These are phyloP conservation scores for Yponomeuta cagnagella DNA, from an alignment of 2,888 invertebrate species.

Conservation along the genomic window DNA sequence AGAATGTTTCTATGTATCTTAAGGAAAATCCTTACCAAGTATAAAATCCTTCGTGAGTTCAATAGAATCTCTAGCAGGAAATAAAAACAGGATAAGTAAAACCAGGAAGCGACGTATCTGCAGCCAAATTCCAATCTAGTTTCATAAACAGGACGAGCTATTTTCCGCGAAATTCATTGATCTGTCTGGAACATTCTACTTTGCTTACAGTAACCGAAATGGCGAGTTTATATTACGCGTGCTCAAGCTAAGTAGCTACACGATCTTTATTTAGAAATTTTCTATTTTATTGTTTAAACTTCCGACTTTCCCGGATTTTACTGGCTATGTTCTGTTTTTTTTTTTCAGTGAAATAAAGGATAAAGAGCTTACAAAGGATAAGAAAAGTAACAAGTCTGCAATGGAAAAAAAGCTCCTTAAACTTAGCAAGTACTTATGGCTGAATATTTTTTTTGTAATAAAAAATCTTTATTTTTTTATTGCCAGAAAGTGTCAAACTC, in stretches of 20 bases:
- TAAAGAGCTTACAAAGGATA: no score
- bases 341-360: no score
- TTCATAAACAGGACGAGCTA: background rate
- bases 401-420: no score
- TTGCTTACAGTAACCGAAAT: constrained; percentile 2
- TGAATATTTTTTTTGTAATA: no score
- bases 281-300: background rate
- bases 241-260: background rate
- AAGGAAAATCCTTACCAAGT: no score
- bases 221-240: constrained; percentile 9
- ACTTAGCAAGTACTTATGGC: no score
- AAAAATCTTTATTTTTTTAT: no score
- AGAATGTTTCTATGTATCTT: no score
- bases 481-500: no score
- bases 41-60: background rate
- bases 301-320: background rate
- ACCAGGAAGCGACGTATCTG: background rate
- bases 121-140: background rate
- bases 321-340: no score
- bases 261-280: background rate
- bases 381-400: no score
- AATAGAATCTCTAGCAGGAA: background rate
- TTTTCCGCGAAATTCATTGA: background rate
- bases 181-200: background rate
- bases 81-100: background rate